A percentile compares a stretch with the other conserved stretches of the same genome.
Evolutionary conservation across 2,113 vertebrate species (phyloP).

Genomic region (Podarcis cretensis): DNA sequence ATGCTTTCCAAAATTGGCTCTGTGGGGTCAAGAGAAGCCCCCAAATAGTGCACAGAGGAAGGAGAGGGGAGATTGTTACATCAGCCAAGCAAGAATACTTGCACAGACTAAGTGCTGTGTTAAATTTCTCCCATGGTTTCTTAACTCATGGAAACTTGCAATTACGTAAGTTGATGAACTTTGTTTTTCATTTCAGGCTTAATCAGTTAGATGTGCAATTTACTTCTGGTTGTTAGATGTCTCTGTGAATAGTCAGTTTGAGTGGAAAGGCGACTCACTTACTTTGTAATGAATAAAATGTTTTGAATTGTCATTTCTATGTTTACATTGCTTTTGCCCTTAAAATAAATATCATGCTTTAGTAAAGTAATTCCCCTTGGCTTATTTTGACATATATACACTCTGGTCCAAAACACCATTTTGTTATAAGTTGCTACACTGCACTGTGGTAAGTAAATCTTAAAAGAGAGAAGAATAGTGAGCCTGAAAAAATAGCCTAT

Average conservation of each 20-base stretch:
- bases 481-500: not conserved
- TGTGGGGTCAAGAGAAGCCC: no score
- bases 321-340: not conserved
- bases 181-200: not conserved
- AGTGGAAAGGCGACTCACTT: not conserved
- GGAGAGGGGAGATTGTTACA: no score
- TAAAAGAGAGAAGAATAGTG: not conserved
- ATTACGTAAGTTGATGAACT: not conserved
- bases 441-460: not conserved
- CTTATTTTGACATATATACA: not conserved
- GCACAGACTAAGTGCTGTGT: no score
- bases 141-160: not conserved
- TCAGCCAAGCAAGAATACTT: no score
- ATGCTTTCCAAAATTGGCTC: no score
- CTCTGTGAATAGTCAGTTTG: not conserved
- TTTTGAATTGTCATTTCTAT: not conserved
- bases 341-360: not conserved
- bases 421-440: not conserved
- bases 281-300: not conserved
- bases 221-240: not conserved
- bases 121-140: not conserved
- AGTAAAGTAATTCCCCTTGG: not conserved
- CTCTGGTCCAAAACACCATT: not conserved
- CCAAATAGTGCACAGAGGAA: no score
- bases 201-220: not conserved